Conservation (phyloP, 2,888 invertebrate genomes). For the Brenthis daphne region DNA sequence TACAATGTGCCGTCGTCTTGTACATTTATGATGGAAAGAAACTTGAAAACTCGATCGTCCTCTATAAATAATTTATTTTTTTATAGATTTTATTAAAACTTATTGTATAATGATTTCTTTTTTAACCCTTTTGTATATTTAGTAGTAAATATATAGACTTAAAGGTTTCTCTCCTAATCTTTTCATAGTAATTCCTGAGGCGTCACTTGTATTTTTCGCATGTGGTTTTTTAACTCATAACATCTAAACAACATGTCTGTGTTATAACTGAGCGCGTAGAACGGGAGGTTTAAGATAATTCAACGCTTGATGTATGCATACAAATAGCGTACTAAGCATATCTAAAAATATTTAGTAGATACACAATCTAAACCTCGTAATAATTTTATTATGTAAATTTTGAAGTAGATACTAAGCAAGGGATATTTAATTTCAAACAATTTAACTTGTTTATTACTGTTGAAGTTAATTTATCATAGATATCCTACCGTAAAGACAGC, state of each 20-base stretch:
- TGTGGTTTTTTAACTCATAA: no score
- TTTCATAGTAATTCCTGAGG: not conserved
- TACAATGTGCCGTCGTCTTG: slow-evolving; percentile 1
- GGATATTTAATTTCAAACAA: not conserved
- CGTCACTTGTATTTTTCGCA: no score
- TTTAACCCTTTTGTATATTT: not conserved
- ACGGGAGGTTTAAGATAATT: no score
- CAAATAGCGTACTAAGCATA: no score
- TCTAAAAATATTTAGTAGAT: no score
- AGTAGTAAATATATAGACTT: not conserved
- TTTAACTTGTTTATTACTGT: not conserved
- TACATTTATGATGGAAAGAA: slow-evolving; percentile 14
- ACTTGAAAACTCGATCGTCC: slow-evolving; percentile 4
- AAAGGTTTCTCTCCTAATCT: not conserved
- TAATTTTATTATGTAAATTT: not conserved
- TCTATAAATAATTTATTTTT: not conserved
- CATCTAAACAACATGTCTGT: no score
- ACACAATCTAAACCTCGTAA: not conserved
- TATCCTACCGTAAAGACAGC: slow-evolving; percentile 10
- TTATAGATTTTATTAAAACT: not conserved
- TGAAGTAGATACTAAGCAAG: not conserved
- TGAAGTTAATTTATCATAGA: slow-evolving; percentile 4
- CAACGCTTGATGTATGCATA: no score
- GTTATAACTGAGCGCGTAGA: no score
- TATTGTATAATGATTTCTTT: not conserved